A percentile compares a stretch with the other conserved stretches of the same genome.
These are phyloP conservation scores for Sebastes kiyomatsui DNA, from an alignment of 2,797 vertebrate species.

Conservation along the genomic window DNA sequence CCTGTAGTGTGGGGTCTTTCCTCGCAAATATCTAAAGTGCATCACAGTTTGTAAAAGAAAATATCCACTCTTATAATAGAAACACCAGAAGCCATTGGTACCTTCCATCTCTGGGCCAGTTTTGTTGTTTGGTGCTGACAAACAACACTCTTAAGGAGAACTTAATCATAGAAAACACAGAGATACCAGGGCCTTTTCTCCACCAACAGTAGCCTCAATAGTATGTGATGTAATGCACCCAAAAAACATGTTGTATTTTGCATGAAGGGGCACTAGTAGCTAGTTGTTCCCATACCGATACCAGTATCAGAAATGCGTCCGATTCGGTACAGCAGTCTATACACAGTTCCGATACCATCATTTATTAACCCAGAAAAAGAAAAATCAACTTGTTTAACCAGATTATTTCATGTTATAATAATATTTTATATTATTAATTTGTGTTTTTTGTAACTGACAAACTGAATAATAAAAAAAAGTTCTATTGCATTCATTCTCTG, in stretches of 20 bases:
- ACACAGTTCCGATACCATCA: too few relatives aligned
- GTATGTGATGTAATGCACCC: background rate
- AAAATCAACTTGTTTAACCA: too few relatives aligned
- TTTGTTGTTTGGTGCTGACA: background rate
- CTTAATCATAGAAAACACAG: background rate
- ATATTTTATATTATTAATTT: too few relatives aligned
- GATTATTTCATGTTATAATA: too few relatives aligned
- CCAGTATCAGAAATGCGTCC: too few relatives aligned
- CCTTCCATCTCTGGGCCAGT: background rate
- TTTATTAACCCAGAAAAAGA: too few relatives aligned
- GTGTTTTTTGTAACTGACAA: too few relatives aligned
- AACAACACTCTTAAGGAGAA: background rate
- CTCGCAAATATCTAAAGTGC: constrained; percentile 28
- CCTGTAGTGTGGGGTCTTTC: background rate
- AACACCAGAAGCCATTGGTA: background rate
- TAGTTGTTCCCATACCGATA: too few relatives aligned
- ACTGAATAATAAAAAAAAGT: too few relatives aligned
- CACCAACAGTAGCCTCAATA: background rate
- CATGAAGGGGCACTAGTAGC: too few relatives aligned
- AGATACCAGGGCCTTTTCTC: background rate
- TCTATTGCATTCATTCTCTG: background rate
- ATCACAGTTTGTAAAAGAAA: constrained; percentile 21
- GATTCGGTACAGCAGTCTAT: too few relatives aligned
- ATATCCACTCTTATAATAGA: background rate
- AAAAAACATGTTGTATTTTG: too few relatives aligned